A percentile compares a stretch with the other conserved stretches of the same genome.
phyloP scores from a whole-genome alignment of 2,888 invertebrate species.

The Oscheius sp. region DNA sequence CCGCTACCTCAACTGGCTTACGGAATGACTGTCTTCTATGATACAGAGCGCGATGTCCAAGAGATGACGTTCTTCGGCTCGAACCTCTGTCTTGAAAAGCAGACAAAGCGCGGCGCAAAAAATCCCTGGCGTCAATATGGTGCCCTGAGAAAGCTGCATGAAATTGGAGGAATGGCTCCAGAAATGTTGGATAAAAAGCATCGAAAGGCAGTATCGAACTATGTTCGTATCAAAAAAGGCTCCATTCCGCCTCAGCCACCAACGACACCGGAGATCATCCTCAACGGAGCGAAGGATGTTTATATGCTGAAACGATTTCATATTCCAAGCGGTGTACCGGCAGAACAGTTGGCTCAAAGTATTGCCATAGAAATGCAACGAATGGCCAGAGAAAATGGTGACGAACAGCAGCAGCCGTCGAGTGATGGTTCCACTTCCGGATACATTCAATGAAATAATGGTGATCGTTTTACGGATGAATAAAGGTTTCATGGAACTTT shows the following conservation, averaged over 20 bases:
- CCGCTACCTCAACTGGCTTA: background rate
- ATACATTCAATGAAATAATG: too few relatives aligned
- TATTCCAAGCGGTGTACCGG: conserved; percentile 3
- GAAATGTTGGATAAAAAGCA: conserved; percentile 17
- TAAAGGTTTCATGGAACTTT: too few relatives aligned
- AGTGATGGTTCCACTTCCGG: too few relatives aligned
- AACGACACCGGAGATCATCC: conserved; percentile 14
- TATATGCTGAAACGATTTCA: conserved; percentile 1
- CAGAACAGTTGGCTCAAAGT: background rate
- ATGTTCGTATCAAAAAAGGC: background rate
- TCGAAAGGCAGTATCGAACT: conserved; percentile 1
- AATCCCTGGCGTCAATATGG: conserved; percentile 26
- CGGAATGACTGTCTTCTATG: conserved; percentile 15
- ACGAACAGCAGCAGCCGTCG: too few relatives aligned
- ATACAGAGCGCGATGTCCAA: conserved; percentile 14
- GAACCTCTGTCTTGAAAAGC: conserved; percentile 15
- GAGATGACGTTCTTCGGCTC: conserved; percentile 11
- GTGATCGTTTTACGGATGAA: too few relatives aligned
- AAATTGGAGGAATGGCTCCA: conserved; percentile 22
- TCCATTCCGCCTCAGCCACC: conserved; percentile 4
- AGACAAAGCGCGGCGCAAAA: conserved; percentile 5
- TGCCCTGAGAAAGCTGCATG: conserved; percentile 14
- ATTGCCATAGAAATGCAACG: background rate
- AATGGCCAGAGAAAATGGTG: background rate
- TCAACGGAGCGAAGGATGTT: conserved; percentile 15